Evolutionary conservation across 2,888 invertebrate genomes (phyloP).

Genomic region (Chouioia cunea): DNA sequence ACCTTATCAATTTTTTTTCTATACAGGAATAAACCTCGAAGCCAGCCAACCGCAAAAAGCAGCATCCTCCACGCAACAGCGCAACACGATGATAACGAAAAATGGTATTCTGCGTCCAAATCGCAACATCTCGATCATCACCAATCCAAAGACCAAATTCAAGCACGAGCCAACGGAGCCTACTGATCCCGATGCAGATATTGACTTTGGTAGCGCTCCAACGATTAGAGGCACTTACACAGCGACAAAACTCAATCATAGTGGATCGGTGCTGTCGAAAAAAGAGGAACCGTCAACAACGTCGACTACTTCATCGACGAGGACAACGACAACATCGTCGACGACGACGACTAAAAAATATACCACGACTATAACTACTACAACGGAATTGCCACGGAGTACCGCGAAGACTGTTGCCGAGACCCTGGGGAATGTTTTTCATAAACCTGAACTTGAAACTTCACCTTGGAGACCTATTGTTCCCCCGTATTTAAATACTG

Average conservation of each 20-base stretch:
- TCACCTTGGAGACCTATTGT: slow-evolving; percentile 66
- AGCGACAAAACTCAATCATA: slow-evolving; percentile 61
- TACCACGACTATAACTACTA: slow-evolving; percentile 2
- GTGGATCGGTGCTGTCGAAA: slow-evolving; percentile 41
- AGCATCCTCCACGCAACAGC: slow-evolving; percentile 54
- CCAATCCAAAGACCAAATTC: slow-evolving; percentile 55
- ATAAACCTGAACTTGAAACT: slow-evolving; percentile 63
- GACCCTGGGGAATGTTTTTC: slow-evolving; percentile 49
- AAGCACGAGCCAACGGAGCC: slow-evolving; percentile 8
- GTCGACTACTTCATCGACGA: slow-evolving; percentile 62
- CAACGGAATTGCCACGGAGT: not conserved
- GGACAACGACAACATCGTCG: slow-evolving; percentile 62
- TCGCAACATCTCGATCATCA: slow-evolving; percentile 60
- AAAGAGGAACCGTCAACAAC: slow-evolving; percentile 27
- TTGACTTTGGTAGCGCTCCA: slow-evolving; percentile 64
- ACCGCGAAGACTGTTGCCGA: slow-evolving; percentile 21
- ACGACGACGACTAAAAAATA: slow-evolving; percentile 56
- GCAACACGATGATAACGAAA: slow-evolving; percentile 66
- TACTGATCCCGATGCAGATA: slow-evolving; percentile 52
- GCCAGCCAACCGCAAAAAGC: slow-evolving; percentile 50
- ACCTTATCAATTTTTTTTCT: slow-evolving; percentile 19
- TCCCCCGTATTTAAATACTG: slow-evolving; percentile 59
- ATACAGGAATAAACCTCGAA: slow-evolving; percentile 59
- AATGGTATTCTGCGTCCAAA: slow-evolving; percentile 62
- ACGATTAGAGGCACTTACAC: slow-evolving; percentile 66